Percentiles rank a stretch among this genome's conserved stretches.
Evolutionary conservation across 2,888 invertebrate genomes (phyloP).

Genomic region (Notodonta ziczac): DNA sequence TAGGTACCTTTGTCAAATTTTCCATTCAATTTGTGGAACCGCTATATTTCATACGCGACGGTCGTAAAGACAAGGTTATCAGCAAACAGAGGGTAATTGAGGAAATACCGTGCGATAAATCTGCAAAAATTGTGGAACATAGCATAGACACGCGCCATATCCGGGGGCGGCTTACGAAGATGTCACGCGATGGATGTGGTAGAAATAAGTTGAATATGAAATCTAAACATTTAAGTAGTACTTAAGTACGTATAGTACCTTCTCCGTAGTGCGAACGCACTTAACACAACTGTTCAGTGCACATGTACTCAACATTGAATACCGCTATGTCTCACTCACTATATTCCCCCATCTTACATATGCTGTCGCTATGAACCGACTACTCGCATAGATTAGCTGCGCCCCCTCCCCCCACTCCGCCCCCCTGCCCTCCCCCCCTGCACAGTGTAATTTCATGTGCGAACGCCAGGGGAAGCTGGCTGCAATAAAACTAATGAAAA

Average conservation of each 20-base stretch:
- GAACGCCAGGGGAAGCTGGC: neutral
- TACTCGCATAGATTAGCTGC: conserved; percentile 4
- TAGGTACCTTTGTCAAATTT: conserved; percentile 9
- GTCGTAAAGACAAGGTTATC: conserved; percentile 9
- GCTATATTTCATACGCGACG: conserved; percentile 9
- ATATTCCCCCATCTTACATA: neutral
- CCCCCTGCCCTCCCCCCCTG: neutral
- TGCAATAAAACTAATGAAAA: conserved; percentile 7
- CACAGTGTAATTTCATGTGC: neutral
- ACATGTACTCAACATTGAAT: neutral
- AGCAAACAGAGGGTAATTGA: conserved; percentile 7
- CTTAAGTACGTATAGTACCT: too few species aligned
- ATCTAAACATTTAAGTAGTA: too few species aligned
- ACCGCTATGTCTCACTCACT: neutral
- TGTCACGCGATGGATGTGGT: neutral
- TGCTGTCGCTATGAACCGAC: neutral
- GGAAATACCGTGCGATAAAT: neutral
- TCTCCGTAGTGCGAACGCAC: neutral
- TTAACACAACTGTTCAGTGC: neutral
- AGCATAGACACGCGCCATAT: neutral
- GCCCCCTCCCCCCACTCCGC: neutral
- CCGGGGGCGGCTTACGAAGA: neutral
- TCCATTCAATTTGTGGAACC: conserved; percentile 9
- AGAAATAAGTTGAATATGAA: neutral
- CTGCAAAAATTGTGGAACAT: neutral